A percentile compares a stretch with the other conserved stretches of the same genome.
Evolutionary conservation across 2,113 vertebrate genomes (phyloP).

Genomic region (Charadrius vociferus): DNA sequence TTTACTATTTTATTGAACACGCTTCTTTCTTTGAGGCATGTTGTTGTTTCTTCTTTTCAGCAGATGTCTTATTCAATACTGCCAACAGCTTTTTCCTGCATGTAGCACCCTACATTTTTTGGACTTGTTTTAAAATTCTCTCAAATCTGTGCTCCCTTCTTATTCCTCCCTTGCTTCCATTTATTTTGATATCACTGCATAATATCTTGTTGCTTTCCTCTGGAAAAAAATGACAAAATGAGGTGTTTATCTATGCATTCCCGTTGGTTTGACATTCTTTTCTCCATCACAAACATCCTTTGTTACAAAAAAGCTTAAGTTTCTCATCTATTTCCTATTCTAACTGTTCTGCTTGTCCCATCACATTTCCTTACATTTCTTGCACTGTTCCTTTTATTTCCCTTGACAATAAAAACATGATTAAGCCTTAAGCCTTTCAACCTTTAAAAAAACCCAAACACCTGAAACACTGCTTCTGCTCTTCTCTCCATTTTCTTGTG

Average conservation of each 20-base stretch:
- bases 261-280: slow-evolving; percentile 1
- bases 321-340: not conserved
- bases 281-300: not conserved
- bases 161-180: slow-evolving; percentile 11
- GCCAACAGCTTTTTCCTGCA: not conserved
- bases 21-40: not conserved
- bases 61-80: not conserved
- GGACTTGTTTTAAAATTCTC: slow-evolving; percentile 37
- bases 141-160: slow-evolving; percentile 22
- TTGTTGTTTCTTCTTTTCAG: not conserved
- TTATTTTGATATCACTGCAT: slow-evolving; percentile 28
- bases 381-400: not conserved
- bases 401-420: slow-evolving; percentile 6
- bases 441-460: not conserved
- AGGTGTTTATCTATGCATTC: slow-evolving; percentile 21
- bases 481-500: not conserved
- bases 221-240: not conserved
- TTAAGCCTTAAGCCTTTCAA: slow-evolving; percentile 28
- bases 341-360: not conserved
- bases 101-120: not conserved
- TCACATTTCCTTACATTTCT: not conserved
- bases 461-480: not conserved
- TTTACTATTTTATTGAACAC: not conserved
- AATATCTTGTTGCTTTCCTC: not conserved
- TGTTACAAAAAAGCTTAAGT: not conserved